Evolutionary conservation across 2,113 vertebrate species (phyloP).

Genomic region (Canis aureus): DNA sequence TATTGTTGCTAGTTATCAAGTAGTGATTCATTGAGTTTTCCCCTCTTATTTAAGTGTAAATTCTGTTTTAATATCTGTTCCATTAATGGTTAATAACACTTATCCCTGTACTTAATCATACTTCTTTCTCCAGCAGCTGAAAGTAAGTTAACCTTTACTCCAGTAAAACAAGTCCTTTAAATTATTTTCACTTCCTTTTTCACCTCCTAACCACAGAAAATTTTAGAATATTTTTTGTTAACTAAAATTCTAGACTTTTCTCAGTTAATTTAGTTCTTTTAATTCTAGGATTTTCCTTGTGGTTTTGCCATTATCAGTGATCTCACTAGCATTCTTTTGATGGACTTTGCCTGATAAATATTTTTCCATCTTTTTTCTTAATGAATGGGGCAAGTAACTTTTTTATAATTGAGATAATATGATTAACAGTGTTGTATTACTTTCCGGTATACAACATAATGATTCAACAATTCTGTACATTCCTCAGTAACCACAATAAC

Average conservation of each 20-base stretch:
- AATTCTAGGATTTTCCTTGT: not conserved
- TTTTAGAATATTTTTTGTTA: not conserved
- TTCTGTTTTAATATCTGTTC: not conserved
- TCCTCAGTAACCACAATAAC: not conserved
- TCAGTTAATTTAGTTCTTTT: not conserved
- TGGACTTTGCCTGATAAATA: not conserved
- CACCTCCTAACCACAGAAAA: not conserved
- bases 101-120: not conserved
- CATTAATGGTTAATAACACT: not conserved
- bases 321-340: not conserved
- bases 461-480: not conserved
- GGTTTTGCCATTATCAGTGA: not conserved
- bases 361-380: not conserved
- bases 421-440: not conserved
- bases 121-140: not conserved
- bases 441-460: not conserved
- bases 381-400: not conserved
- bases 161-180: not conserved
- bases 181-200: not conserved
- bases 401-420: not conserved
- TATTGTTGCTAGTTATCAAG: not conserved
- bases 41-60: not conserved
- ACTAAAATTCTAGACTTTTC: not conserved
- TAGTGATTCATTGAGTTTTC: not conserved
- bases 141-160: not conserved